Evolutionary conservation across 1,140 invertebrate species (phyloP).

Genomic region (Leptoteleia sp.): DNA sequence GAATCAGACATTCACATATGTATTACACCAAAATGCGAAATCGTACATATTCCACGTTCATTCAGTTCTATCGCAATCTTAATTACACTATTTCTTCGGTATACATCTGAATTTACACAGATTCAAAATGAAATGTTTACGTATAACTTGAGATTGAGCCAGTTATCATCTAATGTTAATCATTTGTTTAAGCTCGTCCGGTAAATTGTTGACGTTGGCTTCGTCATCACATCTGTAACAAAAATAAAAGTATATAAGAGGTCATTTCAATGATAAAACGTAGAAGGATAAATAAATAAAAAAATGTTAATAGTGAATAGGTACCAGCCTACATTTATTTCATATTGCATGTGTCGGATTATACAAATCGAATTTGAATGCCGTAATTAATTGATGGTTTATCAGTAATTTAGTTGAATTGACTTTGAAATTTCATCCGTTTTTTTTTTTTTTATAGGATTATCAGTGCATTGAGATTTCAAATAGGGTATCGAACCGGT

Average conservation of each 20-base stretch:
- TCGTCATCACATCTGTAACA: conserved; percentile 33
- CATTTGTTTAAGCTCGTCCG: conserved; percentile 48
- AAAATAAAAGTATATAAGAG: conserved; percentile 20
- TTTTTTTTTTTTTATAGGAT: conserved; percentile 33
- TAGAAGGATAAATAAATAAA: conserved; percentile 3
- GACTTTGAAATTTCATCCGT: conserved; percentile 47
- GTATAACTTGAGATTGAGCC: conserved; percentile 60
- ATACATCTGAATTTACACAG: conserved; percentile 62
- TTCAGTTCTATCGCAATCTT: conserved; percentile 46
- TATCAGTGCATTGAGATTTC: conserved; percentile 11
- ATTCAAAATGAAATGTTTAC: conserved; percentile 40
- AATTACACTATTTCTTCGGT: conserved; percentile 59
- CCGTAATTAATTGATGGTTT: conserved; percentile 50
- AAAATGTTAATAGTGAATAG: conserved; percentile 22
- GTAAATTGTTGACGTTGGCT: conserved; percentile 30
- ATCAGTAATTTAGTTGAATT: conserved; percentile 40
- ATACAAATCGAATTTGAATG: conserved; percentile 44
- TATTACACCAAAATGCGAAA: conserved; percentile 48
- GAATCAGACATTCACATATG: conserved; percentile 54
- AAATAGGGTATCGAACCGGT: conserved; percentile 57
- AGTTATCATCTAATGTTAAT: conserved; percentile 56
- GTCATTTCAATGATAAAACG: conserved; percentile 6
- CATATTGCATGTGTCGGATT: conserved; percentile 34
- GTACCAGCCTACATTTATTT: conserved; percentile 14
- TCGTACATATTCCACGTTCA: conserved; percentile 59